Conservation (phyloP, 1,140 invertebrate genomes). For the Lucilia cuprina region DNA sequence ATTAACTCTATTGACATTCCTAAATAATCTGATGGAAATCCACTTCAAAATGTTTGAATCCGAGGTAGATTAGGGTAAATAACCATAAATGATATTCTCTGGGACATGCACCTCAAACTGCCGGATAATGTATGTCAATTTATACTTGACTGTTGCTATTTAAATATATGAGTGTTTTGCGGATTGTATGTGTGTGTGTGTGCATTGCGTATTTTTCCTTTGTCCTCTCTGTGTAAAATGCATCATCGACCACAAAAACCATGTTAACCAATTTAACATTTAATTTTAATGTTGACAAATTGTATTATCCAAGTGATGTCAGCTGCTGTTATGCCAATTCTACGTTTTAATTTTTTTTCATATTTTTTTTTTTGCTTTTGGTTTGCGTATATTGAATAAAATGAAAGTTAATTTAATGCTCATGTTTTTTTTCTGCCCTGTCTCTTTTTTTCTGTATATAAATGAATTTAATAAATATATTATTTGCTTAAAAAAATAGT, state of each 20-base stretch:
- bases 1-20: no score
- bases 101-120: no score
- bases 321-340: conserved; percentile 10
- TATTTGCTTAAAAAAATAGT: no score
- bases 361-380: neutral
- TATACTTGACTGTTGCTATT: neutral
- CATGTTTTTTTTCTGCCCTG: neutral
- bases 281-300: conserved; percentile 18
- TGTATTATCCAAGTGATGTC: conserved; percentile 14
- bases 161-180: neutral
- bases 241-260: conserved; percentile 9
- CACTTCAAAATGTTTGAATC: no score
- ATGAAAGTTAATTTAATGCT: conserved; percentile 2
- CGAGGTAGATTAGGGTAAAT: no score
- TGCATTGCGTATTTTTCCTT: neutral
- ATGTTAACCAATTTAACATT: conserved; percentile 18
- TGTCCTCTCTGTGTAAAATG: neutral
- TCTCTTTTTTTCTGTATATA: no score
- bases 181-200: neutral
- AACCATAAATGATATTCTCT: no score
- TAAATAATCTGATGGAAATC: no score
- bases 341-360: neutral
- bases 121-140: neutral
- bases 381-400: neutral
- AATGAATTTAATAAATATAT: no score